Evolutionary conservation across 2,113 vertebrate genomes (phyloP).

Genomic region (Ploceus nigricollis): DNA sequence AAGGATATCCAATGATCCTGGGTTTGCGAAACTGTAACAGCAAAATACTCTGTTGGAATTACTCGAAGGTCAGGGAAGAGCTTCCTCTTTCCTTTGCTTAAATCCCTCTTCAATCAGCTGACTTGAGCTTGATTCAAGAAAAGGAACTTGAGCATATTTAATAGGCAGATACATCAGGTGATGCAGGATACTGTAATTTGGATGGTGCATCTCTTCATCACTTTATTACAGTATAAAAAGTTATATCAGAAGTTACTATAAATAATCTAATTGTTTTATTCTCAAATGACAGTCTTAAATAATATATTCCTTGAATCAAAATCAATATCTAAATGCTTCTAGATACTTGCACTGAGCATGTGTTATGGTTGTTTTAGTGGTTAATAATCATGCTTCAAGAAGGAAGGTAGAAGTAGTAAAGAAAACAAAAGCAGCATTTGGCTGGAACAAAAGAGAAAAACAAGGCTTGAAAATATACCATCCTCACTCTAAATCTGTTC

Average conservation of each 20-base stretch:
- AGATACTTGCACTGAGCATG: neutral
- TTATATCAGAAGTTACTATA: neutral
- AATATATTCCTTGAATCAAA: neutral
- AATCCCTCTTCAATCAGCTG: neutral
- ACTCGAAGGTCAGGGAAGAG: neutral
- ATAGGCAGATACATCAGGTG: neutral
- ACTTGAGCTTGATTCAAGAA: neutral
- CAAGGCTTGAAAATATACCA: neutral
- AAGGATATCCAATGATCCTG: neutral
- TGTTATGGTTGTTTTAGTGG: neutral
- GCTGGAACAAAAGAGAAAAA: neutral
- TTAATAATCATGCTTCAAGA: neutral
- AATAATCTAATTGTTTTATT: neutral
- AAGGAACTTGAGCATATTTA: neutral
- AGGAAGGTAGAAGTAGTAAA: neutral
- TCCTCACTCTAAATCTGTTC: neutral
- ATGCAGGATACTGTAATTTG: neutral
- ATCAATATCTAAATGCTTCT: neutral
- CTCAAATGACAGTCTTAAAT: neutral
- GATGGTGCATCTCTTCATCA: neutral
- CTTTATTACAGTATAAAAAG: neutral
- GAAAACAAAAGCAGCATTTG: neutral
- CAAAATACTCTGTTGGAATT: neutral
- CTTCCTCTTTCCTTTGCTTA: neutral
- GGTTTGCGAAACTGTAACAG: neutral